Evolutionary conservation across 1,140 invertebrate species (phyloP).

Genomic region (Drosophila orosa): DNA sequence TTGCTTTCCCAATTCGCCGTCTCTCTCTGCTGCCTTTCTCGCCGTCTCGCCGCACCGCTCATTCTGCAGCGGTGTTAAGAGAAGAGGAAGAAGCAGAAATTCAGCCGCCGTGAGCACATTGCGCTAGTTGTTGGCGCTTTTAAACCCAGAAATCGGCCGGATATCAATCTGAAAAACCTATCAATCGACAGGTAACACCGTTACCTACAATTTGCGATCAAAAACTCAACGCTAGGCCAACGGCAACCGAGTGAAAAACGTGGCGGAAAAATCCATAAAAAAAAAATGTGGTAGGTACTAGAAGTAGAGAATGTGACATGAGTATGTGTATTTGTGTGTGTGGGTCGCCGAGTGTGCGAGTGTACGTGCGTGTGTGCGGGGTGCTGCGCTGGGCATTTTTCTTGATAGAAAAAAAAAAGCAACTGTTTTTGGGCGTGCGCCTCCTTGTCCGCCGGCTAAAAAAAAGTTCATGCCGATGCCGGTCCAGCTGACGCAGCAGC

Average conservation of each 20-base stretch:
- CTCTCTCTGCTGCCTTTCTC: slow-evolving; percentile 43
- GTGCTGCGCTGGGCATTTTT: slow-evolving; percentile 75
- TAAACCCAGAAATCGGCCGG: slow-evolving; percentile 27
- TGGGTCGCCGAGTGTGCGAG: slow-evolving; percentile 17
- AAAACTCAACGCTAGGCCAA: slow-evolving; percentile 44
- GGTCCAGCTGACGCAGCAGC: slow-evolving; percentile 48
- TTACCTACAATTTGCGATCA: slow-evolving; percentile 53
- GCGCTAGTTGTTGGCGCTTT: slow-evolving; percentile 50
- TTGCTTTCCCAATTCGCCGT: slow-evolving; percentile 55
- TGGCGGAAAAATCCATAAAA: slow-evolving; percentile 78
- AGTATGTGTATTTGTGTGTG: slow-evolving; percentile 34
- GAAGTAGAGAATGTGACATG: slow-evolving; percentile 58
- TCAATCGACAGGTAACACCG: slow-evolving; percentile 57
- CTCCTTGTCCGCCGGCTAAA: slow-evolving; percentile 34
- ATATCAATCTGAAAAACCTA: slow-evolving; percentile 30
- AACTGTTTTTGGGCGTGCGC: slow-evolving; percentile 41
- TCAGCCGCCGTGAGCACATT: slow-evolving; percentile 63
- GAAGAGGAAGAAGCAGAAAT: slow-evolving; percentile 57
- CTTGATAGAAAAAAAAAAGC: slow-evolving; percentile 30
- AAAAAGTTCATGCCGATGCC: slow-evolving; percentile 20
- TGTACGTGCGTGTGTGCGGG: slow-evolving; percentile 48
- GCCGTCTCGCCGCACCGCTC: slow-evolving; percentile 37
- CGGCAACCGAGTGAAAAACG: slow-evolving; percentile 70
- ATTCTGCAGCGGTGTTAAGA: slow-evolving; percentile 70
- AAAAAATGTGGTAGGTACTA: slow-evolving; percentile 73